phyloP scores from a whole-genome alignment of 23 tunicate genomes.

The Trididemnum clinides region DNA sequence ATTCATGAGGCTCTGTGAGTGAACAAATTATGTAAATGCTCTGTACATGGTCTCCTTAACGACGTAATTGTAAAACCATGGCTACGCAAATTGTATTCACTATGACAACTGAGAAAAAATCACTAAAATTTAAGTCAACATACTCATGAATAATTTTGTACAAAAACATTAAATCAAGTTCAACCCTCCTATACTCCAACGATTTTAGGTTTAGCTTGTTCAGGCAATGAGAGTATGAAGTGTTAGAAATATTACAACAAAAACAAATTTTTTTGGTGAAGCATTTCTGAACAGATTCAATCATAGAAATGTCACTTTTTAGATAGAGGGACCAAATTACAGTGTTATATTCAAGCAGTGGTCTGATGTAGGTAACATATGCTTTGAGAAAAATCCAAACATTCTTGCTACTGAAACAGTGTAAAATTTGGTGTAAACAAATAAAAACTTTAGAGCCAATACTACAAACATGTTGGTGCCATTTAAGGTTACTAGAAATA shows the following conservation, averaged over 20 bases:
- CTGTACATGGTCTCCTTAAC: no score
- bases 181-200: neutral
- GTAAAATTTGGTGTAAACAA: neutral
- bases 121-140: neutral
- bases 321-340: neutral
- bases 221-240: neutral
- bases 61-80: neutral
- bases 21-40: no score
- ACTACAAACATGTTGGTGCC: neutral
- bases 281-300: neutral
- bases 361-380: neutral
- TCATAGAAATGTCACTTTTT: neutral
- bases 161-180: neutral
- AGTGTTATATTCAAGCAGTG: neutral
- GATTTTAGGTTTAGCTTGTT: neutral
- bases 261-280: neutral
- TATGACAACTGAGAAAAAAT: neutral
- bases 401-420: neutral
- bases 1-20: no score
- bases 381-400: neutral
- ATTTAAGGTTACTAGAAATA: neutral
- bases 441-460: neutral
- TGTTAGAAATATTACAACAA: neutral
- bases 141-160: neutral
- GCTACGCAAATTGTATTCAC: neutral